Evolutionary conservation across 2,888 invertebrate genomes (phyloP), one percentile per base, ranked within the genome.

Genomic region (Halocaridina rubra): DNA sequence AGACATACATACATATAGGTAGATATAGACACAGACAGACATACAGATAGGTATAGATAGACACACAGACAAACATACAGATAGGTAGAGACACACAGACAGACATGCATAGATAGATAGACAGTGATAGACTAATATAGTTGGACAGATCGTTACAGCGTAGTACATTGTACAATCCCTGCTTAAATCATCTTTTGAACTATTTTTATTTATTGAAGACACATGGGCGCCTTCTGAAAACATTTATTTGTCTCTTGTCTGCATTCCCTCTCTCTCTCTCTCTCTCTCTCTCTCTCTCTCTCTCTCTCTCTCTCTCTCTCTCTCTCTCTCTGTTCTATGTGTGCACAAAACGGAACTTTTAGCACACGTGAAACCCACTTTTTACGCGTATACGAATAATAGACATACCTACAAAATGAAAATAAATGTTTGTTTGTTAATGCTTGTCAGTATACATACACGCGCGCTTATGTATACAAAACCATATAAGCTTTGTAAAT

Each of bases 1-100:
- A 75, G n/a, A 75, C 39, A 75, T 75, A 69, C 27, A 69, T 69
- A 69, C 27, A 69, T 69, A 69, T 27, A 69, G 22, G 27, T 69
- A 69, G 22, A 69, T 69, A 69, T 27, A 69, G 4, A 69, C 10
- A 24, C 19, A 7, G 10, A 16, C 27, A 69, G 7, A 16, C 27
- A 13, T 69, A 7, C 33, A 19, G 8, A n/a, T n/a, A 32, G 8
- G 8, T 5, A 32, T 16, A 67, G 22, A 69, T 24, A 69, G 22
- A 69, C n/a, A 69, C 24, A 69, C n/a, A 69, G 22, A 69, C 27
- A 69, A 24, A 69, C 27, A 69, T 69, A 69, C 27, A 69, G 4
- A 69, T 27, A 69, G 22, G 27, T 27, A 67, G 22, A 69, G 22
- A 69, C 27, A 69, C 27, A 69, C 27, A 69, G 24, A 84, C 32